Percentiles rank a stretch among this genome's conserved stretches.
Evolutionary conservation across 2,797 vertebrate genomes (phyloP).

Genomic region (Leptatherina wallacei): DNA sequence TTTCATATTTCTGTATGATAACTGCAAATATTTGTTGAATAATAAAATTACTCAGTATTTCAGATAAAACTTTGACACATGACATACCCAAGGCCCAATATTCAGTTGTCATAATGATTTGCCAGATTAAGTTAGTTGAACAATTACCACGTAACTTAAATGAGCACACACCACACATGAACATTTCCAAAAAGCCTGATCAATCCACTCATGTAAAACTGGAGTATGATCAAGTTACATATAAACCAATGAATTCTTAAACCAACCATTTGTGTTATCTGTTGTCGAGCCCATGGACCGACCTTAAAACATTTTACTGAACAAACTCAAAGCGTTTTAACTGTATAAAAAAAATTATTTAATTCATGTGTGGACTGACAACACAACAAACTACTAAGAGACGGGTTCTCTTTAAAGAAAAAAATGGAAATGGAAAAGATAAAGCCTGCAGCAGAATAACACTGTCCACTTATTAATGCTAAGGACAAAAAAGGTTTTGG

Average conservation of each 20-base stretch:
- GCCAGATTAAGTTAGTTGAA: not conserved
- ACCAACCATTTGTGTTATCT: not conserved
- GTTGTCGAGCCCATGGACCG: not conserved
- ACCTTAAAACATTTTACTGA: slow-evolving; percentile 12
- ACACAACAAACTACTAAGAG: slow-evolving; percentile 6
- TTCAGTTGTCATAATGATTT: slow-evolving; percentile 13
- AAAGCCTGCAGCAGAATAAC: slow-evolving; percentile 27
- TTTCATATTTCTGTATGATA: slow-evolving; percentile 47
- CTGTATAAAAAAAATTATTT: not conserved
- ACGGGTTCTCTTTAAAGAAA: slow-evolving; percentile 38
- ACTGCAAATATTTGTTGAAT: slow-evolving; percentile 36
- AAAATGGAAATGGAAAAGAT: slow-evolving; percentile 38
- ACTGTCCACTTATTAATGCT: slow-evolving; percentile 24
- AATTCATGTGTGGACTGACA: not conserved
- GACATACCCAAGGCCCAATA: slow-evolving; percentile 20
- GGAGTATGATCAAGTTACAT: not conserved
- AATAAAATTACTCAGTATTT: slow-evolving; percentile 26
- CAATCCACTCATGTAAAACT: not conserved
- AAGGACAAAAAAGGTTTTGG: slow-evolving; percentile 24
- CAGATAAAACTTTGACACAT: slow-evolving; percentile 32
- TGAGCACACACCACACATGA: not conserved
- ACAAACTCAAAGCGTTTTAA: not conserved
- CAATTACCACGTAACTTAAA: not conserved
- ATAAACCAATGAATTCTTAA: not conserved
- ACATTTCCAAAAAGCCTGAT: not conserved